Conservation (phyloP, 2,113 vertebrate species). For the Cinclus cinclus region DNA sequence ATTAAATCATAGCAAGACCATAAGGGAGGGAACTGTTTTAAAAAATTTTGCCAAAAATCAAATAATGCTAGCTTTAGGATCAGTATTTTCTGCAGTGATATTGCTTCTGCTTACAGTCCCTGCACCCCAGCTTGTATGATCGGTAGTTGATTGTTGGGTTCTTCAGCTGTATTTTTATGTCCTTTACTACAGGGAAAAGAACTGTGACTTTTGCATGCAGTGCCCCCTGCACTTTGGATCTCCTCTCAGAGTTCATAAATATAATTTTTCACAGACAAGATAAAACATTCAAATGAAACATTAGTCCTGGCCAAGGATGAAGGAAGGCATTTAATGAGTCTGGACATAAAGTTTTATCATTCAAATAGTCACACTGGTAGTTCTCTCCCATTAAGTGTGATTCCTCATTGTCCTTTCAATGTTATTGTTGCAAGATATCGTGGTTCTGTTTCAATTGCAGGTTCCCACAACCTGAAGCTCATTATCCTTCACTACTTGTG, state of each 20-base stretch:
- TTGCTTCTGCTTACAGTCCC: not conserved
- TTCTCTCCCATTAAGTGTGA: not conserved
- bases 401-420: not conserved
- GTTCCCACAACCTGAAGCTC: not conserved
- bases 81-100: not conserved
- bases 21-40: not conserved
- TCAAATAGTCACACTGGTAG: not conserved
- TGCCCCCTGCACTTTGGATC: not conserved
- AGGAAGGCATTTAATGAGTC: not conserved
- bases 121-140: not conserved
- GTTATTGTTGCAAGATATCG: not conserved
- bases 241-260: not conserved
- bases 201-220: not conserved
- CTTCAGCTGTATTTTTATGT: not conserved
- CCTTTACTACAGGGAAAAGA: not conserved
- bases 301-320: not conserved
- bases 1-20: not conserved
- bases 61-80: not conserved
- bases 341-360: not conserved
- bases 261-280: not conserved
- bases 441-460: not conserved
- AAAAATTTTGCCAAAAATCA: not conserved
- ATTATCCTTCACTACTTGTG: not conserved
- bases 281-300: not conserved
- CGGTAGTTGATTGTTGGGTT: not conserved